phyloP scores from a whole-genome alignment of 2,888 invertebrate species.

The Pandemis corylana region DNA sequence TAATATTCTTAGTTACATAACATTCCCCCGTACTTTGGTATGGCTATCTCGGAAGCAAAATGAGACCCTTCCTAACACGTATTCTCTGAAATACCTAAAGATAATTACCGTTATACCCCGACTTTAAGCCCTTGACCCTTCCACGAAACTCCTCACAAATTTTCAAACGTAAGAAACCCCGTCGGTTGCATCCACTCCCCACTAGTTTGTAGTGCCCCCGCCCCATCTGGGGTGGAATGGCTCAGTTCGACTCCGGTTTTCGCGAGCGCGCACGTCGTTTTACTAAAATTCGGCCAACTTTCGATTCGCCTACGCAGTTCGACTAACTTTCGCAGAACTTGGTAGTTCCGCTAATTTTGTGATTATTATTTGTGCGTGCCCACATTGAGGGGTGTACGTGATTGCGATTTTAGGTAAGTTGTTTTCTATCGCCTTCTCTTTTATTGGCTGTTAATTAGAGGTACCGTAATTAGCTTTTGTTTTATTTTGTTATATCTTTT shows the following conservation, averaged over 20 bases:
- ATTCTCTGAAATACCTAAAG: constrained; percentile 7
- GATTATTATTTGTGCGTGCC: constrained; percentile 45
- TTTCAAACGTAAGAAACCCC: constrained; percentile 31
- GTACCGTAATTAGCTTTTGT: constrained; percentile 31
- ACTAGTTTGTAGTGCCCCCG: constrained; percentile 54
- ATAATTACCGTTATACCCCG: constrained; percentile 14
- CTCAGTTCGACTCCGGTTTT: constrained; percentile 51
- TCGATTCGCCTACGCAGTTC: constrained; percentile 39
- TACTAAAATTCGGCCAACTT: constrained; percentile 45
- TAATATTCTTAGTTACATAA: neutral
- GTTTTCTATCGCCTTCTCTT: constrained; percentile 24
- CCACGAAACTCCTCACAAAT: constrained; percentile 22
- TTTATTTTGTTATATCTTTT: constrained; percentile 27
- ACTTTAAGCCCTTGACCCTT: constrained; percentile 33
- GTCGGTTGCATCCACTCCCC: constrained; percentile 54
- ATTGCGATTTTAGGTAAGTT: constrained; percentile 34
- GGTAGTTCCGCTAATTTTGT: constrained; percentile 44
- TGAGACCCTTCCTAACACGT: neutral
- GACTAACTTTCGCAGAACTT: constrained; percentile 36
- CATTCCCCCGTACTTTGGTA: neutral
- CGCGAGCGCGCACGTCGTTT: constrained; percentile 48
- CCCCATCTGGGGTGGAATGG: constrained; percentile 51
- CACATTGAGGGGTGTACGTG: constrained; percentile 38
- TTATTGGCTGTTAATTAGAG: constrained; percentile 39
- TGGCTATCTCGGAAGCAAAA: neutral